Evolutionary conservation across 2,113 vertebrate species (phyloP).

Genomic region (human): GRCh38 chrX:30864501-30865000

Average conservation of each 20-base stretch:
- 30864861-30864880: constrained; percentile 24
- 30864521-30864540: neutral
- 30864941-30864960: neutral
- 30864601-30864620: constrained; percentile 29
- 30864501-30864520: constrained; percentile 28
- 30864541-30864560: neutral
- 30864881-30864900: neutral
- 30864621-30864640: constrained; percentile 39
- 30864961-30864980: neutral
- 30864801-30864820: neutral
- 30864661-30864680: constrained; percentile 11
- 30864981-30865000: neutral
- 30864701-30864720: constrained; percentile 57
- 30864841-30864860: constrained; percentile 19
- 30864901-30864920: neutral
- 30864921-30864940: neutral
- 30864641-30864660: neutral
- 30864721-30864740: constrained; percentile 54
- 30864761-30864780: neutral
- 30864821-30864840: constrained; percentile 31
- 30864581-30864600: constrained; percentile 37
- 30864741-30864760: constrained; percentile 21
- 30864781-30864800: neutral
- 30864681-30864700: constrained; percentile 55
- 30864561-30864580: neutral